Percentiles rank a stretch among this genome's conserved stretches.
phyloP scores from a whole-genome alignment of 2,888 invertebrate genomes.

The Megastigmus dorsalis region DNA sequence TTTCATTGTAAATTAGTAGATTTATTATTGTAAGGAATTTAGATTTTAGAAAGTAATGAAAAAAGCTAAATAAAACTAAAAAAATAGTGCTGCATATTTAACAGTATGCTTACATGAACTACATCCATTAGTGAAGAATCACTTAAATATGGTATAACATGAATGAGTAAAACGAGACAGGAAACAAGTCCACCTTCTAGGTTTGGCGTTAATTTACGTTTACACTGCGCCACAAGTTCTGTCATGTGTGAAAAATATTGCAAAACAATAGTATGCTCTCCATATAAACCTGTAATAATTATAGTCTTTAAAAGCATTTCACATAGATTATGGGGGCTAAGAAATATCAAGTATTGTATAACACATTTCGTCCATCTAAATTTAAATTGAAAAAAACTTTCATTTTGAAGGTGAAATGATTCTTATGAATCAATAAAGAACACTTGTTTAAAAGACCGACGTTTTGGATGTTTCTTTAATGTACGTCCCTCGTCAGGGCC shows the following conservation, averaged over 20 bases:
- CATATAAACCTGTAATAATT: constrained; percentile 82
- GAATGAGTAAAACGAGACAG: constrained; percentile 86
- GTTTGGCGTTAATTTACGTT: constrained; percentile 86
- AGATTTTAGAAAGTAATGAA: background rate
- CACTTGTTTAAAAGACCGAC: no score
- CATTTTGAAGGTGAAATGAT: no score
- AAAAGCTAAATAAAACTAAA: background rate
- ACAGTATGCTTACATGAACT: constrained; percentile 79
- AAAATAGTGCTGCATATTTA: no score
- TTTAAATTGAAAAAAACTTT: no score
- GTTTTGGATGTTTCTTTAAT: no score
- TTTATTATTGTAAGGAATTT: background rate
- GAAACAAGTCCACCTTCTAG: constrained; percentile 93
- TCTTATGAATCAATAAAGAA: no score
- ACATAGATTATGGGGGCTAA: no score
- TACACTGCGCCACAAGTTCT: constrained; percentile 88
- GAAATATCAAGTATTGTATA: no score
- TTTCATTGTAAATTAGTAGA: background rate
- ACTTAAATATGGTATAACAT: constrained; percentile 86
- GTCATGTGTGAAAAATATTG: constrained; percentile 94
- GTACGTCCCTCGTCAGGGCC: no score
- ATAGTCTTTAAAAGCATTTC: no score
- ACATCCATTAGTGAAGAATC: constrained; percentile 92
- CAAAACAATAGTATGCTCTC: constrained; percentile 89
- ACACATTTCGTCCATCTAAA: no score